Conservation (phyloP, 2,888 invertebrate genomes). For the Argyresthia goedartella region DNA sequence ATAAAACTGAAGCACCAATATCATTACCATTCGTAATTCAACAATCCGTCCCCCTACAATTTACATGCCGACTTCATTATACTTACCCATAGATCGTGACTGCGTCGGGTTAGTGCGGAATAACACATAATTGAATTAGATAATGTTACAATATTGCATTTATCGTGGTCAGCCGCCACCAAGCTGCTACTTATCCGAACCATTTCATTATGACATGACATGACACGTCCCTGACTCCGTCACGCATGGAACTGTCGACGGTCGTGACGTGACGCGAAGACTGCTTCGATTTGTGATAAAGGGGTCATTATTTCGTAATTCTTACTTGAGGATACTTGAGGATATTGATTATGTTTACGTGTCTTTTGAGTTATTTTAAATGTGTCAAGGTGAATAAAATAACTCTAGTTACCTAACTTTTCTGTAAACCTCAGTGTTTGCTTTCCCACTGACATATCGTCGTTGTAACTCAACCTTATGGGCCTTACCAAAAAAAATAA, state of each 20-base stretch:
- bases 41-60: neutral
- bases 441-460: too few species aligned
- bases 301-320: slow-evolving; percentile 13
- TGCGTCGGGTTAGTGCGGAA: slow-evolving; percentile 40
- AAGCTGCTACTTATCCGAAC: slow-evolving; percentile 11
- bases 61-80: slow-evolving; percentile 25
- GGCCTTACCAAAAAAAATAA: neutral
- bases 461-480: too few species aligned
- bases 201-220: slow-evolving; percentile 24
- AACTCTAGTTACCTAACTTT: neutral
- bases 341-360: too few species aligned
- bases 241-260: slow-evolving; percentile 20
- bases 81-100: slow-evolving; percentile 37
- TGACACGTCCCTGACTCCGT: slow-evolving; percentile 42
- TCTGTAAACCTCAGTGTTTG: too few species aligned
- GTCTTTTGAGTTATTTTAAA: too few species aligned
- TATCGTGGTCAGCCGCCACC: slow-evolving; percentile 12
- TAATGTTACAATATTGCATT: slow-evolving; percentile 46
- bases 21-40: neutral
- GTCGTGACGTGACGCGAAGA: slow-evolving; percentile 7
- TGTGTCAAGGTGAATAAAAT: too few species aligned
- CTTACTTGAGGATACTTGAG: too few species aligned
- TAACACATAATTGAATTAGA: slow-evolving; percentile 58
- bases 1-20: neutral
- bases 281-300: slow-evolving; percentile 7